These are phyloP conservation scores for Galbula dea DNA, from an alignment of 2,113 vertebrate species.

Conservation along the genomic window DNA sequence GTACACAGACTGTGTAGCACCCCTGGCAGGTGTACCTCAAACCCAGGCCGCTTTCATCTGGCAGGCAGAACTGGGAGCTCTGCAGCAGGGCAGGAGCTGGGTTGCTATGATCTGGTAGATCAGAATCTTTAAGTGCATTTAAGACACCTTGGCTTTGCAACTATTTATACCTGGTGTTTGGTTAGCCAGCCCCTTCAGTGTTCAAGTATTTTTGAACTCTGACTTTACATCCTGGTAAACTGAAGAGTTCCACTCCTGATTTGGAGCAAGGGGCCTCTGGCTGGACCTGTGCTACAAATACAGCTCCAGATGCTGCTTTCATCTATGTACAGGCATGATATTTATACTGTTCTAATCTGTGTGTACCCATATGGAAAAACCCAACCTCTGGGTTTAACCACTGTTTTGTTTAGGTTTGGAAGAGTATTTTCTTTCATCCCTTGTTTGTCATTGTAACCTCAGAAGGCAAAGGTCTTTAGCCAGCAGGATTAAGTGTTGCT, in stretches of 20 bases:
- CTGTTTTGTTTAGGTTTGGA: background rate
- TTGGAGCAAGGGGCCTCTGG: background rate
- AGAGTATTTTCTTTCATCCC: background rate
- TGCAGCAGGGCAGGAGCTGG: background rate
- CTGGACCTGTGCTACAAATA: background rate
- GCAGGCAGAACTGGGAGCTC: background rate
- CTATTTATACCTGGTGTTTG: background rate
- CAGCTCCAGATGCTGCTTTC: background rate
- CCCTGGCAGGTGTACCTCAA: background rate
- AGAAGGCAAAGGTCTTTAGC: slow-evolving; percentile 1
- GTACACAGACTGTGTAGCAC: background rate
- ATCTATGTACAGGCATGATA: background rate
- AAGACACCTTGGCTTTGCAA: background rate
- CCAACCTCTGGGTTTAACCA: background rate
- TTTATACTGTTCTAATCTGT: background rate
- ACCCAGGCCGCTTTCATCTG: background rate
- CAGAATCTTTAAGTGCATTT: background rate
- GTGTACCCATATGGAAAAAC: background rate
- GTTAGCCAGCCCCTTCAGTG: background rate
- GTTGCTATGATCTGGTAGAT: background rate
- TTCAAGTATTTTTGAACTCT: background rate
- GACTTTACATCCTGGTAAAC: background rate
- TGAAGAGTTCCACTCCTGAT: background rate
- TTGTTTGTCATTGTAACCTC: slow-evolving; percentile 1
- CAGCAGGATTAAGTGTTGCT: background rate